A percentile compares a stretch with the other conserved stretches of the same genome.
phyloP scores from a whole-genome alignment of 2,113 vertebrate species.

The Bujurquina vittata region DNA sequence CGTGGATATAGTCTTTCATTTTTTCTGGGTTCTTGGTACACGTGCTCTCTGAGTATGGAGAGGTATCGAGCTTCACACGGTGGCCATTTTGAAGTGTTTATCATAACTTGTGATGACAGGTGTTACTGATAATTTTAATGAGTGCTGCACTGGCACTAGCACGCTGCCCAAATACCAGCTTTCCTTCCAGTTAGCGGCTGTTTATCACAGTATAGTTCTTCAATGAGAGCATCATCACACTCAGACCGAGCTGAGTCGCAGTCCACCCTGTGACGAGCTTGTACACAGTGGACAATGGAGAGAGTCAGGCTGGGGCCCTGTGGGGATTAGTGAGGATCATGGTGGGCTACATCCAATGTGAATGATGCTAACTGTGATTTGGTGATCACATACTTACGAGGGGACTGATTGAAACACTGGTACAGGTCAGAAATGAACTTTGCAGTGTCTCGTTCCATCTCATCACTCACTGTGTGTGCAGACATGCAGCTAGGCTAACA shows the following conservation, averaged over 20 bases:
- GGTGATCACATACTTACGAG: no score
- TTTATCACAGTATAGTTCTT: neutral
- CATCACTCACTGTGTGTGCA: neutral
- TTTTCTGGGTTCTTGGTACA: fast-evolving
- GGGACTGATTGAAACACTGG: no score
- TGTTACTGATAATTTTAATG: neutral
- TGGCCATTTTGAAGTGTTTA: neutral
- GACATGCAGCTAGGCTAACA: neutral
- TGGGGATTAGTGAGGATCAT: neutral
- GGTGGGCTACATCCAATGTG: no score
- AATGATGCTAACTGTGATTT: no score
- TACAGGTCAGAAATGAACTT: no score
- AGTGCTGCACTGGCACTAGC: neutral
- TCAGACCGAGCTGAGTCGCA: neutral
- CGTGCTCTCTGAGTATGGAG: neutral
- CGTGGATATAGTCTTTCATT: neutral
- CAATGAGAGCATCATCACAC: neutral
- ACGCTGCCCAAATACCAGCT: neutral
- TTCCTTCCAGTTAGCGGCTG: fast-evolving
- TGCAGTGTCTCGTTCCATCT: neutral
- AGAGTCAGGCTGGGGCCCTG: neutral
- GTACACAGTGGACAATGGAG: neutral
- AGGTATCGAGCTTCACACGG: neutral
- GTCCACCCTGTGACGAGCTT: no score
- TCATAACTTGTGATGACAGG: no score